Conservation (phyloP, 2,888 invertebrate genomes). For the Hedya salicella region DNA sequence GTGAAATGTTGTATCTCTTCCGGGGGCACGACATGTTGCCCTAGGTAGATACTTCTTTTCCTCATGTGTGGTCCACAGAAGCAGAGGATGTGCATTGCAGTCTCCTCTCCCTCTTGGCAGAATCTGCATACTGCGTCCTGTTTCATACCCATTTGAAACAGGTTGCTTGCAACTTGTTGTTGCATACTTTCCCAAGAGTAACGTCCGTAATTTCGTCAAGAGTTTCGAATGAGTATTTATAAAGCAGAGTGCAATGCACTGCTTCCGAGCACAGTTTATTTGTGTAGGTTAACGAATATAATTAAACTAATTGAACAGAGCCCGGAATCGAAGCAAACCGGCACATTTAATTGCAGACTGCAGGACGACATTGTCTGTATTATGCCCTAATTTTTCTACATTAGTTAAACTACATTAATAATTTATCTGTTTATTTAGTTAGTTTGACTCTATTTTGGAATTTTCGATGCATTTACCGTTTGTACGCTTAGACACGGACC, state of each 20-base stretch:
- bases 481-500: too few relatives aligned
- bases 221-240: slow-evolving; percentile 56
- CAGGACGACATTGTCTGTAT: slow-evolving; percentile 20
- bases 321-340: slow-evolving; percentile 25
- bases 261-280: slow-evolving; percentile 48
- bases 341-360: slow-evolving; percentile 28
- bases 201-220: slow-evolving; percentile 49
- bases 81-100: too few relatives aligned
- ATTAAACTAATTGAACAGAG: slow-evolving; percentile 39
- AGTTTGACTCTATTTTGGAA: too few relatives aligned
- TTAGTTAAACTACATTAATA: background rate
- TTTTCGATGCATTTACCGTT: too few relatives aligned
- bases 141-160: too few relatives aligned
- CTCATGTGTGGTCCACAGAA: too few relatives aligned
- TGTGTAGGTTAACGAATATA: slow-evolving; percentile 34
- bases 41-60: too few relatives aligned
- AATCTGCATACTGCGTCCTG: too few relatives aligned
- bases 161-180: too few relatives aligned
- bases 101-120: too few relatives aligned
- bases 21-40: too few relatives aligned
- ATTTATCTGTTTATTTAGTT: background rate
- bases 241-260: slow-evolving; percentile 59
- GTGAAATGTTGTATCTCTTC: too few relatives aligned
- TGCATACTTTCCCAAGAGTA: slow-evolving; percentile 47
- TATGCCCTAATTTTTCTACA: background rate